phyloP scores from a whole-genome alignment of 2,888 invertebrate genomes.

The Pristionchus maxplancki region DNA sequence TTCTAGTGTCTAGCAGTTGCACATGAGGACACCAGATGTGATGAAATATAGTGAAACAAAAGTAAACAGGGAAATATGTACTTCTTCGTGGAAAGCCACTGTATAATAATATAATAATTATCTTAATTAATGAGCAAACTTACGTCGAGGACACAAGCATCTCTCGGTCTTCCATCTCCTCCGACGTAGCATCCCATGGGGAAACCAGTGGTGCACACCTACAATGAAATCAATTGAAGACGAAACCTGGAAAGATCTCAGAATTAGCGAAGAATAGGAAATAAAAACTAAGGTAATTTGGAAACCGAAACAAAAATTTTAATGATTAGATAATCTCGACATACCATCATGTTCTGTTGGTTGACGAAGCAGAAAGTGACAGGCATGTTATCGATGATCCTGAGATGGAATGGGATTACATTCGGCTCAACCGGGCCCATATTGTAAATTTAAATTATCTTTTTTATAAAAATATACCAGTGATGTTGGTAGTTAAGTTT shows the following conservation, averaged over 20 bases:
- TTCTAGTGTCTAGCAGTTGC: neutral
- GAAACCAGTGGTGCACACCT: constrained; percentile 91
- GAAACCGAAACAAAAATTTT: too few relatives aligned
- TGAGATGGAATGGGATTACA: constrained; percentile 54
- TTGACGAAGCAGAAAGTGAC: constrained; percentile 93
- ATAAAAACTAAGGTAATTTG: neutral
- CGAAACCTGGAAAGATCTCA: neutral
- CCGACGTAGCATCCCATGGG: constrained; percentile 95
- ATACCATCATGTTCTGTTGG: constrained; percentile 70
- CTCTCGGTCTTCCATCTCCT: constrained; percentile 81
- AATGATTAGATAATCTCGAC: neutral
- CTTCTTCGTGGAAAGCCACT: neutral
- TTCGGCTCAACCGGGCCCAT: neutral
- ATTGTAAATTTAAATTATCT: too few relatives aligned
- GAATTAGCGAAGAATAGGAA: neutral
- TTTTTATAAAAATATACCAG: constrained; percentile 83
- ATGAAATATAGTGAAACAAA: too few relatives aligned
- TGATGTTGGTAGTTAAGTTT: constrained; percentile 97
- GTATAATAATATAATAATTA: neutral
- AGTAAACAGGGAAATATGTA: neutral
- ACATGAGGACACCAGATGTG: neutral
- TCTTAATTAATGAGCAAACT: constrained; percentile 56
- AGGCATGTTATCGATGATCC: constrained; percentile 94
- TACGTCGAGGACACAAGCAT: constrained; percentile 80
- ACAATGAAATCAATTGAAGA: neutral